Evolutionary conservation across 1,140 invertebrate genomes (phyloP).

Genomic region (Gonatopus flavifemur): DNA sequence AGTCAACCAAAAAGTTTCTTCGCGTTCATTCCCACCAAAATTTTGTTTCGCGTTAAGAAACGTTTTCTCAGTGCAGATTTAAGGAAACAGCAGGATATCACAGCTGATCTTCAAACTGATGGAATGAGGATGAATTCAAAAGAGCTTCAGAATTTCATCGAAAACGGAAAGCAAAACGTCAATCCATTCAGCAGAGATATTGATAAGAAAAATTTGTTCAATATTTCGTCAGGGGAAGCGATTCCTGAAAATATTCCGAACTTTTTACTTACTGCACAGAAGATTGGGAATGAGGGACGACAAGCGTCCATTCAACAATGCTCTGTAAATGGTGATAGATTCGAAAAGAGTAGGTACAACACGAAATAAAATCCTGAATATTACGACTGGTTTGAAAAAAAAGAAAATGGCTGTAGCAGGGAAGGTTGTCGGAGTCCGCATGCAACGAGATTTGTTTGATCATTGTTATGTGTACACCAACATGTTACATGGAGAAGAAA

Average conservation of each 20-base stretch:
- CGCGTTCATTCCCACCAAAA: too few relatives aligned
- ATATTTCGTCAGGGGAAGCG: constrained; percentile 24
- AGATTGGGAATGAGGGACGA: constrained; percentile 14
- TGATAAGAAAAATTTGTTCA: constrained; percentile 18
- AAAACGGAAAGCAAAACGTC: constrained; percentile 12
- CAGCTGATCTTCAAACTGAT: constrained; percentile 8
- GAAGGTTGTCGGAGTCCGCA: constrained; percentile 23
- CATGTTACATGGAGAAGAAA: too few relatives aligned
- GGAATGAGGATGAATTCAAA: constrained; percentile 10
- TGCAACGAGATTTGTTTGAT: constrained; percentile 29
- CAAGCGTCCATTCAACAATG: constrained; percentile 29
- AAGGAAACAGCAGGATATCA: constrained; percentile 12
- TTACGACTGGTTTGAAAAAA: constrained; percentile 15
- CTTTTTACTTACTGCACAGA: constrained; percentile 21
- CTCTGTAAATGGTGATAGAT: constrained; percentile 19
- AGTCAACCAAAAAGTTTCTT: too few relatives aligned
- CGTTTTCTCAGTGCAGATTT: too few relatives aligned
- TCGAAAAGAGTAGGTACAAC: constrained; percentile 28
- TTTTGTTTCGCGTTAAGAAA: too few relatives aligned
- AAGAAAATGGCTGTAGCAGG: constrained; percentile 16
- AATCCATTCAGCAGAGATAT: constrained; percentile 25
- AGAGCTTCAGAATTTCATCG: constrained; percentile 16
- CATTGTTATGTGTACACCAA: constrained; percentile 20
- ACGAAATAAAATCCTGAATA: constrained; percentile 28
- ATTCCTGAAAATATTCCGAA: constrained; percentile 14